phyloP scores from a whole-genome alignment of 37 sponge, comb jelly and placozoan species.

The Haliclona indistincta region DNA sequence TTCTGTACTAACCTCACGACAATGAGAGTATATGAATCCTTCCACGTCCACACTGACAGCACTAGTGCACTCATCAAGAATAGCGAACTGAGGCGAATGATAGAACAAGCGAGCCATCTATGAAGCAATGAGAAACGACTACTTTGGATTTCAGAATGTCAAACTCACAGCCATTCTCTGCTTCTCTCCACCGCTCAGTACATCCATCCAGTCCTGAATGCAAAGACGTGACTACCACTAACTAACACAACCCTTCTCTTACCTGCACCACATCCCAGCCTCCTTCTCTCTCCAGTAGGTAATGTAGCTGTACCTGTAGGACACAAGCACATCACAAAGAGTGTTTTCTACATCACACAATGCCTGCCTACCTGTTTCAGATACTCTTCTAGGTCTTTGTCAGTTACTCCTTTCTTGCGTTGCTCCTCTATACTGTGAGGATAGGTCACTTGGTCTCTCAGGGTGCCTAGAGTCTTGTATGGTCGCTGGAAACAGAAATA shows the following conservation, averaged over 20 bases:
- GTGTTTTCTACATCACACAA: background rate
- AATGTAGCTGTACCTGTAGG: slow-evolving; percentile 81
- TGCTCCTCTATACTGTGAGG: slow-evolving; percentile 79
- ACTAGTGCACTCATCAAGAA: slow-evolving; percentile 97
- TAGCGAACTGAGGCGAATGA: slow-evolving; percentile 94
- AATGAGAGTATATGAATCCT: slow-evolving; percentile 87
- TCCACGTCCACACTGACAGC: slow-evolving; percentile 97
- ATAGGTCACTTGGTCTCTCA: slow-evolving; percentile 94
- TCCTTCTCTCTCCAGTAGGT: slow-evolving; percentile 77
- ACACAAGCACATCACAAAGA: too few species aligned
- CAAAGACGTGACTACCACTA: background rate
- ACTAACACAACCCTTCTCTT: too few species aligned
- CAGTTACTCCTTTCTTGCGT: slow-evolving; percentile 64
- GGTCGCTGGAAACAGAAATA: slow-evolving; percentile 58
- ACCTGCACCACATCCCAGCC: slow-evolving; percentile 84
- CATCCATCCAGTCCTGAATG: slow-evolving; percentile 97
- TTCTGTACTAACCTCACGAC: slow-evolving; percentile 88
- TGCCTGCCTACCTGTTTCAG: slow-evolving; percentile 67
- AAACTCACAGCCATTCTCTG: slow-evolving; percentile 94
- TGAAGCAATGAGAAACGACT: too few species aligned
- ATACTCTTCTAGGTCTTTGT: slow-evolving; percentile 60
- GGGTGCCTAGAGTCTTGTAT: slow-evolving; percentile 91
- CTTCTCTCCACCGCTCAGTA: slow-evolving; percentile 97
- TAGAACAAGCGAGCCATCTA: slow-evolving; percentile 96
- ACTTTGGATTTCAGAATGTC: too few species aligned